Evolutionary conservation across 1,140 invertebrate species (phyloP), one percentile per base, ranked within the genome.

Genomic region (Zaprionus kolodkinae): DNA sequence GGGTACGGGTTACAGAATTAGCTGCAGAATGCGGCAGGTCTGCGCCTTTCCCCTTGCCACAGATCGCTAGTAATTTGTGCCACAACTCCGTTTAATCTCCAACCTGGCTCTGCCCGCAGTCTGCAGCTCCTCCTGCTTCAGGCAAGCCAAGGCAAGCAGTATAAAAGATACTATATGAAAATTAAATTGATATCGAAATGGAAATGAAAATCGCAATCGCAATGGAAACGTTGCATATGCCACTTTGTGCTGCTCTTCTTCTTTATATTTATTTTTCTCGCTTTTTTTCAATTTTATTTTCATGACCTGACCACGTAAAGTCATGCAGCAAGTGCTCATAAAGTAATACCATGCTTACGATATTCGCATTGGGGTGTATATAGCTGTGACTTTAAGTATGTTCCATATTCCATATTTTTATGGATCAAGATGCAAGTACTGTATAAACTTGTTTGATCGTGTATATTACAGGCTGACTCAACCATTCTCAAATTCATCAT

Each of bases 91-190:
- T 30, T 78, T 59, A 1, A 21, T 21, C 54, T 79, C 63, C 11
- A 17, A 54, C 10, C 74, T 64, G n/a, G 48, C 67, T 90, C 73
- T 81, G 45, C 43, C 81, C n/a, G 21, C 21, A 1, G 21, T 21
- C 21, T 72, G 38, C 33, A 0, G 5, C 27, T 75, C 38, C 33
- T 1, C 7, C 33, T 35, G 33, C 33, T 35, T 4, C 6, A 35
- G 10, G 33, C 33, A 35, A 35, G 33, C 0, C 33, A 25, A 48
- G 21, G 21, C 21, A 21, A 21, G 52, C 52, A 54, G 45, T 30
- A 45, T 45, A 10, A n/a, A 25, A 57, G 3, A 3, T 17, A 21
- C 21, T 21, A 45, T 45, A 52, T 68, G 48, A 52, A 57, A 40
- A 48, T 21, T 45, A 5, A 17, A 11, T 69, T 52, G 43, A 30